Evolutionary conservation across 1,140 invertebrate genomes (phyloP).

Genomic region (Aphidius gifuensis): DNA sequence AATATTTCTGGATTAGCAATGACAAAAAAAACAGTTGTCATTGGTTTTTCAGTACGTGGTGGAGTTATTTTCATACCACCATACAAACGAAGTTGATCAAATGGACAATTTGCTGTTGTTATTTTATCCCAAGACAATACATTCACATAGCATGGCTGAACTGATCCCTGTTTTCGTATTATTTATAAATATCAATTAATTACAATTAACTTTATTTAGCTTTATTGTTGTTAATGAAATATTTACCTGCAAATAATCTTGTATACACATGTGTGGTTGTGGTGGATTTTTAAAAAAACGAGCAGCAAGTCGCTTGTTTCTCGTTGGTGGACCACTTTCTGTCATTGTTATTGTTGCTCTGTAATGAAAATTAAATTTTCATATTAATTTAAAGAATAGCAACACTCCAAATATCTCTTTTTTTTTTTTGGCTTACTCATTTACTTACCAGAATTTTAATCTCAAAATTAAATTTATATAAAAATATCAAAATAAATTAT

Average conservation of each 20-base stretch:
- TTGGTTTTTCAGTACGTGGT: conserved; percentile 60
- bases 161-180: conserved; percentile 52
- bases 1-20: conserved; percentile 70
- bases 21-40: conserved; percentile 65
- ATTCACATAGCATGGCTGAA: conserved; percentile 60
- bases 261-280: conserved; percentile 73
- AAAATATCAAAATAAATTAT: too few relatives aligned
- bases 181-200: conserved; percentile 38
- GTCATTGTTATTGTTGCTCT: conserved; percentile 35
- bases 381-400: too few relatives aligned
- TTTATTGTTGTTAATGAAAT: not conserved
- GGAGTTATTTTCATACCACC: conserved; percentile 67
- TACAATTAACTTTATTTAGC: too few relatives aligned
- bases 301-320: conserved; percentile 44
- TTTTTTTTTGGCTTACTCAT: too few relatives aligned
- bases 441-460: too few relatives aligned
- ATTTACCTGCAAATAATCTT: conserved; percentile 60
- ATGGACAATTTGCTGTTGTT: conserved; percentile 61
- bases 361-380: too few relatives aligned
- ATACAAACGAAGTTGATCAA: conserved; percentile 65
- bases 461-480: too few relatives aligned
- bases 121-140: conserved; percentile 72
- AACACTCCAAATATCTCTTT: too few relatives aligned
- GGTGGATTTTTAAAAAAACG: conserved; percentile 69
- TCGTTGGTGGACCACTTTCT: conserved; percentile 34